Percentiles rank a stretch among this genome's conserved stretches.
Conservation (phyloP, 2,888 invertebrate species). For the Diaperis boleti region DNA sequence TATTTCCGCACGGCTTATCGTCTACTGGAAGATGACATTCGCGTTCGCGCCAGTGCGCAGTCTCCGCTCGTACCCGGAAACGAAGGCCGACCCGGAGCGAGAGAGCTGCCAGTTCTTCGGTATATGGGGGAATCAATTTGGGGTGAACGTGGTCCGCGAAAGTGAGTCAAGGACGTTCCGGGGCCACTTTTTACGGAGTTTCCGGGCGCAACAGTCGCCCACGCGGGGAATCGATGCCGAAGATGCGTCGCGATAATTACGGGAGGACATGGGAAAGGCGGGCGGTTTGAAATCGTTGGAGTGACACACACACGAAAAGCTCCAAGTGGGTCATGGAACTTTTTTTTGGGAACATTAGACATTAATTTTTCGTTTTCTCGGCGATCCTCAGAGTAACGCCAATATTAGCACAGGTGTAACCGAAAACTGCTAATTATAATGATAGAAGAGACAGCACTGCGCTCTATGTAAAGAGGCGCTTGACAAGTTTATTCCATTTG, state of each 20-base stretch:
- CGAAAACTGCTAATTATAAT: too few species aligned
- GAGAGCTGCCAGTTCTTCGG: constrained; percentile 31
- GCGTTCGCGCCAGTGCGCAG: constrained; percentile 52
- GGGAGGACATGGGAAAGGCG: not conserved
- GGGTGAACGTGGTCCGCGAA: constrained; percentile 9
- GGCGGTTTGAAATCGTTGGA: not conserved
- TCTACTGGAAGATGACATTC: constrained; percentile 61
- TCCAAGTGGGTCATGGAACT: too few species aligned
- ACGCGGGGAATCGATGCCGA: constrained; percentile 5
- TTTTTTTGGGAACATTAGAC: too few species aligned
- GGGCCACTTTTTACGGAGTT: constrained; percentile 10
- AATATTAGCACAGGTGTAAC: too few species aligned
- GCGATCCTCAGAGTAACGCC: too few species aligned
- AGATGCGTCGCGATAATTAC: constrained; percentile 13
- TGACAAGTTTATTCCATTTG: too few species aligned
- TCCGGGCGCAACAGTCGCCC: constrained; percentile 7
- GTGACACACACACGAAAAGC: too few species aligned
- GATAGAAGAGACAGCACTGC: too few species aligned
- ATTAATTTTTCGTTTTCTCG: too few species aligned
- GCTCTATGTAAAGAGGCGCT: too few species aligned
- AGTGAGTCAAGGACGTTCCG: constrained; percentile 30
- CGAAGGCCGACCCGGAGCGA: constrained; percentile 57
- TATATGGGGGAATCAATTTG: constrained; percentile 41
- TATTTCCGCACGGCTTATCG: constrained; percentile 57
- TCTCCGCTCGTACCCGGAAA: constrained; percentile 57